Evolutionary conservation across 2,113 vertebrate species (phyloP), one percentile per base, ranked within the genome.

Genomic region (Eleginops maclovinus): DNA sequence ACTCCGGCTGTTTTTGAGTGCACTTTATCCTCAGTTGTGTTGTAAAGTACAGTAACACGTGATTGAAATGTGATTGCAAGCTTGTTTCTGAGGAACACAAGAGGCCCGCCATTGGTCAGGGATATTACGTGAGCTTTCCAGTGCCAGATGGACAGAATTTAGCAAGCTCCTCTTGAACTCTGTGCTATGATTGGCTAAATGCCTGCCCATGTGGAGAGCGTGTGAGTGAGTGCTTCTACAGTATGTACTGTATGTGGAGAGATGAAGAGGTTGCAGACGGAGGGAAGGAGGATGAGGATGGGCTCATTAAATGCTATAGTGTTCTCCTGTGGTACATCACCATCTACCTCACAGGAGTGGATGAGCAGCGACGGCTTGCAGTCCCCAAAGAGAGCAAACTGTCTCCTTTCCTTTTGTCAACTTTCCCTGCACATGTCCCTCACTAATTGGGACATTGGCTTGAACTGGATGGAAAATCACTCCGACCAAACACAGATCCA

Each of bases 231-330:
- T 81, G 87, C 50, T 82, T 87, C 77, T 87, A 85, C 86, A 24
- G 86, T 75, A 83, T 79, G 82, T 61, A 72, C 58, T 70, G 31
- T 62, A 46, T 77, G 78, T 85, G 72, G 60, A 69, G 61, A 85
- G 80, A 90, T 83, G 82, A 64, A 80, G 76, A 84, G 77, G 80
- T 75, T 73, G 67, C 75, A 83, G 80, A 85, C 13, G 47, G 82
- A 77, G 83, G 86, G 66, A 70, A 60, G 81, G 81, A 83, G 77
- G 83, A 72, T 79, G 77, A 81, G 73, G 70, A 86, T 88, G 79
- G 85, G 85, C 81, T 90, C 82, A 73, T 85, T 93, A 93, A 93
- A 93, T 93, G 91, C 90, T 92, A 92, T 89, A 81, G 80, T 91
- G 88, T 87, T 84, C 82, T 88, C 89, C 92, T 90, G 87, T 66